phyloP scores from a whole-genome alignment of 53 echinoderm and acorn worm species.

The Hippasteria phrygiana region DNA sequence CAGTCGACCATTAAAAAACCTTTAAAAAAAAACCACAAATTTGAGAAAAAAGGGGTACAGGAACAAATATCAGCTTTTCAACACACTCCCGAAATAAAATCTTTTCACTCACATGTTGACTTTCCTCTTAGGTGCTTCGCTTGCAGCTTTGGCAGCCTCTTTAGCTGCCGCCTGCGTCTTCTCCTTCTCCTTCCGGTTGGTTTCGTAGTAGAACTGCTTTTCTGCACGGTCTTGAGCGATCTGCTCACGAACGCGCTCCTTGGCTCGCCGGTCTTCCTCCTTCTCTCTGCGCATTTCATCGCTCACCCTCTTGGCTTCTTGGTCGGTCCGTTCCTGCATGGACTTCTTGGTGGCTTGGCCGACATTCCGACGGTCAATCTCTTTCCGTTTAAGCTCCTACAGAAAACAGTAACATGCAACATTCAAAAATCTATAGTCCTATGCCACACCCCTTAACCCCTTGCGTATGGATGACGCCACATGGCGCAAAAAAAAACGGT shows the following conservation, averaged over 20 bases:
- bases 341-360: conserved; percentile 81
- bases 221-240: conserved; percentile 87
- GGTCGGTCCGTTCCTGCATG: conserved; percentile 60
- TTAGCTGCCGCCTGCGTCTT: conserved; percentile 39
- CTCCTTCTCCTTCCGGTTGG: conserved; percentile 70
- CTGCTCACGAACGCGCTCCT: conserved; percentile 83
- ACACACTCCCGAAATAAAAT: no score
- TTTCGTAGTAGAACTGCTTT: conserved; percentile 76
- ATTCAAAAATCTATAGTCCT: neutral
- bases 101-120: conserved; percentile 65
- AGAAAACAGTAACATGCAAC: neutral
- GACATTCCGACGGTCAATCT: conserved; percentile 84
- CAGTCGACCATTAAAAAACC: no score
- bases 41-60: no score
- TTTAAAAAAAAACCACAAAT: no score
- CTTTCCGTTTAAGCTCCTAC: conserved; percentile 76
- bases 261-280: conserved; percentile 79
- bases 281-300: conserved; percentile 79
- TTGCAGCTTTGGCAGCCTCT: conserved; percentile 43
- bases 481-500: no score
- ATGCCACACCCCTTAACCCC: no score
- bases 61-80: no score
- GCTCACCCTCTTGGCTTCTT: conserved; percentile 69
- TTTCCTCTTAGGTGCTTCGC: conserved; percentile 56
- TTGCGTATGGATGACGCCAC: no score